Conservation (phyloP, 2,888 invertebrate genomes). For the Synergus umbraculus region DNA sequence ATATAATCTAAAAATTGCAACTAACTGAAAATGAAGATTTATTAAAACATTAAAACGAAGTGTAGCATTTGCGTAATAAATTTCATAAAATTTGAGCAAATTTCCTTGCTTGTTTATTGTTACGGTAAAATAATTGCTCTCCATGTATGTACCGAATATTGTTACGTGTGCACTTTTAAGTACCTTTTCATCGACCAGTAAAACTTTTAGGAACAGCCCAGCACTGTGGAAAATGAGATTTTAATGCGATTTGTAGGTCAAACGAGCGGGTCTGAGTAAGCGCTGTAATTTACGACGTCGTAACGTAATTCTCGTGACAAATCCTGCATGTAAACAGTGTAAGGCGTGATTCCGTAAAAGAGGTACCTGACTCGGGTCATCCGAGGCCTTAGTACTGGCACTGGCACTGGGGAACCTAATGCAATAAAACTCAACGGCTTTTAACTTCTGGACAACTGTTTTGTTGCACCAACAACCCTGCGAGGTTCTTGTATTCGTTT, state of each 20-base stretch:
- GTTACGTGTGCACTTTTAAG: neutral
- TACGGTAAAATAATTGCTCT: constrained; percentile 44
- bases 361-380: constrained; percentile 61
- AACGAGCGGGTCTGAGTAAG: constrained; percentile 55
- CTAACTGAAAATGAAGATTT: neutral
- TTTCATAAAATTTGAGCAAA: neutral
- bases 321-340: constrained; percentile 75
- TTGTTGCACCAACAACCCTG: constrained; percentile 62
- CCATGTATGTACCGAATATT: neutral
- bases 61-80: neutral
- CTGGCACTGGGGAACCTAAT: constrained; percentile 46
- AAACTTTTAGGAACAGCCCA: constrained; percentile 15
- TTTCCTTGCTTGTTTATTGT: neutral
- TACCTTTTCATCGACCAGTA: constrained; percentile 17
- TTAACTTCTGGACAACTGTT: constrained; percentile 54
- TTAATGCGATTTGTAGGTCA: constrained; percentile 62
- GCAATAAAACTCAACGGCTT: constrained; percentile 74
- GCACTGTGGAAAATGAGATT: constrained; percentile 55
- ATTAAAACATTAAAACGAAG: neutral
- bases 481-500: constrained; percentile 49
- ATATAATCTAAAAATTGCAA: neutral
- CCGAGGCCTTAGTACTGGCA: neutral
- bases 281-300: constrained; percentile 70
- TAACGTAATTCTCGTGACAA: constrained; percentile 72
- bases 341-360: constrained; percentile 70